Evolutionary conservation across 2,797 vertebrate species (phyloP).

Genomic region (Callimico goeldii): DNA sequence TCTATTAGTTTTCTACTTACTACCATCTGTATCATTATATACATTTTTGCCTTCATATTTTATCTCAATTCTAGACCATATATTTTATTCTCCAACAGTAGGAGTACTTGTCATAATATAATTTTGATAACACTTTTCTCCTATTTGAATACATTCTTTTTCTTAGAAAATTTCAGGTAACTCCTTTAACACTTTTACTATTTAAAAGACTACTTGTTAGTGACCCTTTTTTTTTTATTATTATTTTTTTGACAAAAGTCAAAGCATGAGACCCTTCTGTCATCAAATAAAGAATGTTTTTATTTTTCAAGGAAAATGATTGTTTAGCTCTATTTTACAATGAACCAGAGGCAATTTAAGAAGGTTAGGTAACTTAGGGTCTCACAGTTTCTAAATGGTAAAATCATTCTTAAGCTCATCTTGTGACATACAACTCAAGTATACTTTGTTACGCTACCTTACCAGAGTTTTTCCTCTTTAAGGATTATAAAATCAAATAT

Average conservation of each 20-base stretch:
- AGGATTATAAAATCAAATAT: conserved; percentile 1
- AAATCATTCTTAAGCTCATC: neutral
- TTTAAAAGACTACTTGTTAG: neutral
- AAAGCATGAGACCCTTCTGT: neutral
- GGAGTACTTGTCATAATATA: neutral
- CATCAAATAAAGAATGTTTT: neutral
- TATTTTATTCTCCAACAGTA: neutral
- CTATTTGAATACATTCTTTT: neutral
- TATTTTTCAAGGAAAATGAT: neutral
- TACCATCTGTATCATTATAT: neutral
- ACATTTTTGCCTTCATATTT: neutral
- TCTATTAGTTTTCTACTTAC: neutral
- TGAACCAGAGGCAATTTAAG: neutral
- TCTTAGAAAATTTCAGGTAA: conserved; percentile 37
- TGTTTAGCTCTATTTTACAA: conserved; percentile 19
- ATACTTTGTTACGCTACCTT: neutral
- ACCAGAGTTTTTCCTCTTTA: neutral
- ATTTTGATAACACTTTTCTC: conserved; percentile 29
- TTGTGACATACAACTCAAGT: conserved; percentile 4
- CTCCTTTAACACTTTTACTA: neutral
- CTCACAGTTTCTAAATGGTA: conserved; percentile 14
- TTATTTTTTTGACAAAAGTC: no score
- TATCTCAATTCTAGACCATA: neutral
- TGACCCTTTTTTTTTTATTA: neutral
- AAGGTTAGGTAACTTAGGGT: neutral